phyloP scores from a whole-genome alignment of 2,888 invertebrate genomes.

The Synergus laeviventris region DNA sequence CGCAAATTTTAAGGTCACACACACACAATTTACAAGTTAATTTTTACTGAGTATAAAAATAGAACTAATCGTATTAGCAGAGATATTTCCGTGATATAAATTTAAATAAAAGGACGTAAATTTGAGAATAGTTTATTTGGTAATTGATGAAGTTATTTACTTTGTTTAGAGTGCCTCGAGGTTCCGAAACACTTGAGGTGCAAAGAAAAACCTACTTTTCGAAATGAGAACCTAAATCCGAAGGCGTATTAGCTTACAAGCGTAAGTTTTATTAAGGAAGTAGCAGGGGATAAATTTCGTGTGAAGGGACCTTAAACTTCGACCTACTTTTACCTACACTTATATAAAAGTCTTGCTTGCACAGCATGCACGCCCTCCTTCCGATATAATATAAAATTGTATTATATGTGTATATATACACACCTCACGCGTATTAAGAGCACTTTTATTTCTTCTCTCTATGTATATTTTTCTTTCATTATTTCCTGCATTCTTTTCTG shows the following conservation, averaged over 20 bases:
- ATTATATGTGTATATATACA: conserved; percentile 29
- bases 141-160: conserved; percentile 1
- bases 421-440: conserved; percentile 22
- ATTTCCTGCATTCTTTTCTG: conserved; percentile 34
- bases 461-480: conserved; percentile 23
- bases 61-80: no score
- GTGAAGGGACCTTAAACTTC: conserved; percentile 44
- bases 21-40: no score
- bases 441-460: conserved; percentile 37
- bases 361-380: conserved; percentile 60
- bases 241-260: conserved; percentile 9
- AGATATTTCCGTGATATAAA: no score
- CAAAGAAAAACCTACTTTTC: conserved; percentile 13
- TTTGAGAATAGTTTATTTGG: background rate
- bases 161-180: conserved; percentile 22
- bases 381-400: conserved; percentile 14
- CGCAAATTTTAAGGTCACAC: conserved; percentile 19
- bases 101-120: background rate
- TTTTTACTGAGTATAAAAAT: no score
- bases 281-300: conserved; percentile 19
- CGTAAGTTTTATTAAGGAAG: conserved; percentile 10
- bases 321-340: conserved; percentile 58
- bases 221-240: conserved; percentile 16
- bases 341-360: conserved; percentile 59
- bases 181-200: conserved; percentile 16